Conservation (phyloP, 2,888 invertebrate species). For the Pseudanteris insignis region DNA sequence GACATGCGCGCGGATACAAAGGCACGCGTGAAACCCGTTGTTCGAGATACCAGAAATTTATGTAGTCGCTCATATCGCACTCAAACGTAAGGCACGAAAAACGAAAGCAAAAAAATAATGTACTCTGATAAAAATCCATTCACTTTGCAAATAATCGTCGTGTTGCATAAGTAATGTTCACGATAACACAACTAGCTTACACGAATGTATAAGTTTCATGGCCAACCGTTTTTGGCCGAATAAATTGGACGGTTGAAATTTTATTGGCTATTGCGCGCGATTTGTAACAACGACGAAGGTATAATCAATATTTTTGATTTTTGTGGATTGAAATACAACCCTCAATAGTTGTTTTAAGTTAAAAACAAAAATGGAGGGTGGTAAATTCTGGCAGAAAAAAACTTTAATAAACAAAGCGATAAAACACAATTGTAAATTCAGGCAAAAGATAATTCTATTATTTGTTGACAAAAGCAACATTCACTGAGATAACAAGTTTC, state of each 20-base stretch:
- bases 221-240: slow-evolving; percentile 1
- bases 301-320: too few relatives aligned
- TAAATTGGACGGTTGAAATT: slow-evolving; percentile 13
- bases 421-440: too few relatives aligned
- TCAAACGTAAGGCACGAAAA: slow-evolving; percentile 24
- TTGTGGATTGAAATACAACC: too few relatives aligned
- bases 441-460: too few relatives aligned
- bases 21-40: slow-evolving; percentile 49
- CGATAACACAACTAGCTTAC: slow-evolving; percentile 24
- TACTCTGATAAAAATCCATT: slow-evolving; percentile 43
- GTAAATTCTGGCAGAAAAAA: too few relatives aligned
- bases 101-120: slow-evolving; percentile 31
- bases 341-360: too few relatives aligned
- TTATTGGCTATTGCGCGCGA: not conserved
- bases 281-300: too few relatives aligned
- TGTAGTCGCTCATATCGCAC: slow-evolving; percentile 46
- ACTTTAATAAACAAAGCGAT: too few relatives aligned
- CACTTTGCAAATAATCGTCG: slow-evolving; percentile 44
- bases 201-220: slow-evolving; percentile 17
- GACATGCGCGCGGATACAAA: slow-evolving; percentile 42
- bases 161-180: slow-evolving; percentile 40
- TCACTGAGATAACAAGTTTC: too few relatives aligned
- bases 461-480: too few relatives aligned
- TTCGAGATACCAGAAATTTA: slow-evolving; percentile 51
- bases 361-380: too few relatives aligned